These are phyloP conservation scores for Galendromus occidentalis DNA, from an alignment of 1,140 invertebrate genomes.

Conservation along the genomic window DNA sequence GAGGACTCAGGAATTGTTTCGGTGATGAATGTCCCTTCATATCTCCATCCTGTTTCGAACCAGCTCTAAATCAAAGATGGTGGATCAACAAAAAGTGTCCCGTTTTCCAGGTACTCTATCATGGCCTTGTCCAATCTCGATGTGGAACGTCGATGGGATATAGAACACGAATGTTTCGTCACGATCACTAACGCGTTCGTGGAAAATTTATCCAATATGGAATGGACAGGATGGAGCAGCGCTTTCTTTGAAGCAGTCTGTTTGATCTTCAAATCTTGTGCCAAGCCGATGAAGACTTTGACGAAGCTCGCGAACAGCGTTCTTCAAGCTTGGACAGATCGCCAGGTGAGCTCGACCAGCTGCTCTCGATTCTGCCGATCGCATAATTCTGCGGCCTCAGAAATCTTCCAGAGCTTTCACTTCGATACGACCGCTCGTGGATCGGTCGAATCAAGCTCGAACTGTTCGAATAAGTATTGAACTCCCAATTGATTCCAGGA, in stretches of 20 bases:
- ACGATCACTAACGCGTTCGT: not conserved
- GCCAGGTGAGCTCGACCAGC: too few species aligned
- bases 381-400: too few species aligned
- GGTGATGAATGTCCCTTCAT: not conserved
- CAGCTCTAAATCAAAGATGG: not conserved
- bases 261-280: not conserved
- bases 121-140: conserved; percentile 1
- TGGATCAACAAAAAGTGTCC: not conserved
- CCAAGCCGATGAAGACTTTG: not conserved
- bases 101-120: not conserved
- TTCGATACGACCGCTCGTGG: too few species aligned
- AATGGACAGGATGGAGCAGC: not conserved
- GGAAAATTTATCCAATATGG: not conserved
- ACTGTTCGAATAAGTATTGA: too few species aligned
- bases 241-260: not conserved
- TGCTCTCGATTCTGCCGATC: too few species aligned
- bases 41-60: not conserved
- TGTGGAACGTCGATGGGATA: not conserved
- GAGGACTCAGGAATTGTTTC: not conserved
- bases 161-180: not conserved
- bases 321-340: not conserved
- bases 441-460: too few species aligned
- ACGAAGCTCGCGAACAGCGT: not conserved
- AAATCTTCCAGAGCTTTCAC: too few species aligned
- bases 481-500: not conserved